Conservation (phyloP, 2,797 vertebrate species). For the Sebastes vulpes region DNA sequence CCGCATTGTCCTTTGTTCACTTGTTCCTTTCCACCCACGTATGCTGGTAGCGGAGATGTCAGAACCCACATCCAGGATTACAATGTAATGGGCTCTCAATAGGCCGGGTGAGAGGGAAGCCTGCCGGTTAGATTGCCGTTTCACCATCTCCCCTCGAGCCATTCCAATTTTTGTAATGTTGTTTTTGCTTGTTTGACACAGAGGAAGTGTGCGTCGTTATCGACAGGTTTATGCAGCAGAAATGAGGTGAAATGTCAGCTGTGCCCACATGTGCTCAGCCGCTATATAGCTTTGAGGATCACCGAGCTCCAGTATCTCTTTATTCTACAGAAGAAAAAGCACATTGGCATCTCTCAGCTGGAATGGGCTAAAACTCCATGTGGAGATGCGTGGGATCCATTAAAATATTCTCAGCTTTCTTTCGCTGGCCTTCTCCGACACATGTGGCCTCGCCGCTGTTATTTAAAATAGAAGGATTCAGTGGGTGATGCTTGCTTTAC, state of each 20-base stretch:
- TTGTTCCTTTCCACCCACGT: slow-evolving; percentile 71
- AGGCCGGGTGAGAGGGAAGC: slow-evolving; percentile 23
- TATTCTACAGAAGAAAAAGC: background rate
- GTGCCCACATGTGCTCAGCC: background rate
- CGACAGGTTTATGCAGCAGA: background rate
- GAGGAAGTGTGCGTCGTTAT: background rate
- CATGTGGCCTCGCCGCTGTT: slow-evolving; percentile 11
- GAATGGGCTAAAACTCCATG: background rate
- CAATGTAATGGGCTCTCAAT: slow-evolving; percentile 53
- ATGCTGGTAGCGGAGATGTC: slow-evolving; percentile 60
- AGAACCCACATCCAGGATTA: slow-evolving; percentile 67
- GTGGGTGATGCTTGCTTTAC: background rate
- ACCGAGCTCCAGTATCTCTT: background rate
- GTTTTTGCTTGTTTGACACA: background rate
- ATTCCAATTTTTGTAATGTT: background rate
- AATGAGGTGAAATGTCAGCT: slow-evolving; percentile 1
- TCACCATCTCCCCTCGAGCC: slow-evolving; percentile 4
- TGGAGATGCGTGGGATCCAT: slow-evolving; percentile 23
- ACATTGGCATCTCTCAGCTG: background rate
- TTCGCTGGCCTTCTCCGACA: slow-evolving; percentile 22
- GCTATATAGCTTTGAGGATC: slow-evolving; percentile 17
- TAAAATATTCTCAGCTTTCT: slow-evolving; percentile 4
- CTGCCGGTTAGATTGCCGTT: slow-evolving; percentile 19
- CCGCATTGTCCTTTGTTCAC: slow-evolving; percentile 77
- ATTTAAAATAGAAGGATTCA: slow-evolving; percentile 28